Conservation (phyloP, 2,888 invertebrate species). For the Sericinus montela region DNA sequence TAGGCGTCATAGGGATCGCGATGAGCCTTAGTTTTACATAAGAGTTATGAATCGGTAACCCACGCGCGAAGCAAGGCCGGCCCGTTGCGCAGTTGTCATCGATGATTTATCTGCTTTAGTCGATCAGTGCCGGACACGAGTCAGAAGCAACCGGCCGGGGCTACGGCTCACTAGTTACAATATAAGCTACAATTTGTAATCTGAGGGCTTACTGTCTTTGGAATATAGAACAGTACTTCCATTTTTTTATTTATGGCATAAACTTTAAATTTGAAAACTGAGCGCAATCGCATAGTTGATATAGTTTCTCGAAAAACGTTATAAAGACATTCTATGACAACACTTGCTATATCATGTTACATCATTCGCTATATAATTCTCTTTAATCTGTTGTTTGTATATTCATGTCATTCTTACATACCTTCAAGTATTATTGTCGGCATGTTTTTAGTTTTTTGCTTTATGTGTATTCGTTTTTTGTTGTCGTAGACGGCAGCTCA, state of each 20-base stretch:
- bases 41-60: conserved; percentile 61
- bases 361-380: conserved; percentile 10
- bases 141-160: conserved; percentile 35
- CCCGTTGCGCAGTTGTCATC: conserved; percentile 67
- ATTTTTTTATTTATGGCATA: too few species aligned
- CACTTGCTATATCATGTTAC: conserved; percentile 2
- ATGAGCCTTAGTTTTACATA: conserved; percentile 45
- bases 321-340: background rate
- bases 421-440: conserved; percentile 39
- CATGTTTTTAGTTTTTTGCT: conserved; percentile 65
- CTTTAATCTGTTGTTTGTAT: conserved; percentile 14
- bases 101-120: conserved; percentile 72
- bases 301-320: too few species aligned
- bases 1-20: conserved; percentile 38
- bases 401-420: conserved; percentile 17
- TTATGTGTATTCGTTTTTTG: conserved; percentile 71
- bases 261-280: too few species aligned
- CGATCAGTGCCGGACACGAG: conserved; percentile 58
- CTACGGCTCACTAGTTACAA: background rate
- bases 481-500: conserved; percentile 76
- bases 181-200: background rate
- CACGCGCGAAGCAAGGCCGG: conserved; percentile 68
- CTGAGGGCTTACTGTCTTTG: too few species aligned
- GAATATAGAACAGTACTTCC: too few species aligned
- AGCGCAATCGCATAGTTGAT: too few species aligned